Evolutionary conservation across 2,888 invertebrate species (phyloP), one percentile per base, ranked within the genome.

Genomic region (Drosophila recens): DNA sequence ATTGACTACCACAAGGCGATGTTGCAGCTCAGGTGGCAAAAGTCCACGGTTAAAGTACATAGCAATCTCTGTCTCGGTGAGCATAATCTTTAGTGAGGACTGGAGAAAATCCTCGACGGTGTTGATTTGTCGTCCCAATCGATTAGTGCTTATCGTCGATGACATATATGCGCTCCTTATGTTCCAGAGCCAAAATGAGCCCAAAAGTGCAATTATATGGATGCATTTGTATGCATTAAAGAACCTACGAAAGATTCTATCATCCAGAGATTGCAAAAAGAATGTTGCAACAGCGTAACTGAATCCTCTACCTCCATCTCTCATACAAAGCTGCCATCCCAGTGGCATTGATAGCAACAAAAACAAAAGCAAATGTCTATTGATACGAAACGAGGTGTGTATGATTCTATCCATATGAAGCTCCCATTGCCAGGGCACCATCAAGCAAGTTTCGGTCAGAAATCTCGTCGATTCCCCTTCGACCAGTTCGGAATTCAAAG

Each of bases 1-100:
- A 34, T 75, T 67, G 20, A 86, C 84, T 9, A 86, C 66, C n/a
- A 86, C 33, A 0, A 82, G 54, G 10, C 72, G 83, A 0, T 63
- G 51, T 15, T 23, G 10, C 2, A 86, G 33, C 0, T 45, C 61
- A 11, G 33, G n/a, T 0, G 86, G 86, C 36, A 82, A 10, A 0
- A 49, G 4, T 8, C 27, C 46, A 0, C n/a, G 27, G 3, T 17
- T 58, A 9, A 82, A 82, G 11, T 80, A 82, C 87, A 80, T 82
- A 13, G 63, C 52, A 11, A 67, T 67, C 33, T 82, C 75, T 0
- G 49, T 52, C n/a, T 71, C 51, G 10, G 71, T 78, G 0, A 78
- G 15, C 82, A 82, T 82, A 9, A 82, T 67, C 11, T 62, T 69
- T 13, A 74, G 33, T 0, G 65, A 34, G 0, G 56, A 43, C 4